Evolutionary conservation across 2,888 invertebrate genomes (phyloP), one percentile per base, ranked within the genome.

Genomic region (Parnassius glacialis): DNA sequence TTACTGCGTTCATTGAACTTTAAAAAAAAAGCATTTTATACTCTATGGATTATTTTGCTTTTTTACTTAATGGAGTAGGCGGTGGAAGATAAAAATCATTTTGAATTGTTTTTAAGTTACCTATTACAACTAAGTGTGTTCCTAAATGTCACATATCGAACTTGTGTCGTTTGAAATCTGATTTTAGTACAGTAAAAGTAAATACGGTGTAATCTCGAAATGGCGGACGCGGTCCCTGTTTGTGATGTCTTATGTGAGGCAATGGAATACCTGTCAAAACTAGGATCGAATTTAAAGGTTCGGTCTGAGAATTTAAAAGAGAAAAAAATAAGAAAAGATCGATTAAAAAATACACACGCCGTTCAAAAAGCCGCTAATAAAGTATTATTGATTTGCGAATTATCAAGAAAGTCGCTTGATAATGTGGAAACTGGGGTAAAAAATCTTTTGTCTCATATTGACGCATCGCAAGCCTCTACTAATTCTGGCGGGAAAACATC

Each of bases 391-490:
- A 89, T 92, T 66, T 92, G 92, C 70, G 83, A 90, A 70, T 76
- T 91, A 67, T 91, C 92, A 51, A 90, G 87, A 74, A 89, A 87
- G 70, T 90, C 92, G 0, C 78, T 92, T 10, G 82, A 84, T 48
- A 90, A 87, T 72, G 90, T 92, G 1, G 90, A 90, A 70, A 71
- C 68, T 64, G 85, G 85, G 57, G 81, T 92, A 12, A 81, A 83
- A 64, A 83, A 79, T 68, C 75, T 87, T 63, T 70, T 85, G 57
- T 72, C 76, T n/a, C 65, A 73, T 59, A 73, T 88, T 65, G 74
- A 78, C 55, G 70, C 68, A 16, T 69, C 76, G 45, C 83, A 86
- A 66, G 67, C 71, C 42, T 66, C 76, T 50, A 20, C 11, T 20
- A 66, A 59, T 53, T 65, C 67, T 74, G 78, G 77, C 78, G 79